Percentiles rank a stretch among this genome's conserved stretches.
Evolutionary conservation across 2,888 invertebrate genomes (phyloP).

Genomic region (Tethea ocularis): DNA sequence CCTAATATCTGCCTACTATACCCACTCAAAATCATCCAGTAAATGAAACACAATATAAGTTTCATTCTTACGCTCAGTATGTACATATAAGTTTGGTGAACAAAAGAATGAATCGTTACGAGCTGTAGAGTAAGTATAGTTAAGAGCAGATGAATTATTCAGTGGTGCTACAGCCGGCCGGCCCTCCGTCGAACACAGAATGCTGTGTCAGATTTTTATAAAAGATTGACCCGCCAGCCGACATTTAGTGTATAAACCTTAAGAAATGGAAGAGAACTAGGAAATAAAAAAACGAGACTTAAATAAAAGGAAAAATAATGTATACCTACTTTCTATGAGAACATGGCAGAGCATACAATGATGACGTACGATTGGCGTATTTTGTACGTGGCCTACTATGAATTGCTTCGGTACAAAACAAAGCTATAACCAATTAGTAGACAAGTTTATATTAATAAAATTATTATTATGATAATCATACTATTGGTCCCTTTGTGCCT

Average conservation of each 20-base stretch:
- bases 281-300: neutral
- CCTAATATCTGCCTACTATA: too few relatives aligned
- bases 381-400: too few relatives aligned
- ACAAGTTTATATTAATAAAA: too few relatives aligned
- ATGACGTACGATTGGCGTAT: too few relatives aligned
- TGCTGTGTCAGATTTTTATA: slow-evolving; percentile 55
- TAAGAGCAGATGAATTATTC: slow-evolving; percentile 61
- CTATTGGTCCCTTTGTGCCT: too few relatives aligned
- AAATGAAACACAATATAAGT: neutral
- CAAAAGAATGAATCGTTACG: slow-evolving; percentile 59
- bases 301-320: neutral
- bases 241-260: neutral
- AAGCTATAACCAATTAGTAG: too few relatives aligned
- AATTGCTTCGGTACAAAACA: too few relatives aligned
- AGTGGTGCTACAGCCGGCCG: slow-evolving; percentile 37
- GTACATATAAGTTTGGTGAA: slow-evolving; percentile 38
- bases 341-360: too few relatives aligned
- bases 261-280: neutral
- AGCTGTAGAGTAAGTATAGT: too few relatives aligned
- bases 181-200: slow-evolving; percentile 37
- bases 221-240: slow-evolving; percentile 39
- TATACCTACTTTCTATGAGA: neutral
- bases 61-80: slow-evolving; percentile 8
- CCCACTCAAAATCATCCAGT: too few relatives aligned
- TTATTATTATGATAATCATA: too few relatives aligned